These are phyloP conservation scores for Artibeus lituratus DNA, from an alignment of 2,797 vertebrate species.

Conservation along the genomic window DNA sequence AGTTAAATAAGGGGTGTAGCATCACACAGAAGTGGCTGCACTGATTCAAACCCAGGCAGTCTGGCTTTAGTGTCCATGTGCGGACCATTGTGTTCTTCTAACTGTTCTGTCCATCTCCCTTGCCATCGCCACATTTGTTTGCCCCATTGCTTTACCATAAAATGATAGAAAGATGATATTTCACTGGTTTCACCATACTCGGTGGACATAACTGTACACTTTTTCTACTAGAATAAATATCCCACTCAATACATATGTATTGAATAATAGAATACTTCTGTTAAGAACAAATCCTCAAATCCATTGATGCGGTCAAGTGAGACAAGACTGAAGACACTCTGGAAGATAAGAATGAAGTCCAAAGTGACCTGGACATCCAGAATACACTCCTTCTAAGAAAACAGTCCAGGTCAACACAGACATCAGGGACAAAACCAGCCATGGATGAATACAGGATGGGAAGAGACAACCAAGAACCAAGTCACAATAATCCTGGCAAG, in stretches of 20 bases:
- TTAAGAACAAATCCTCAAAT: neutral
- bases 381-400: neutral
- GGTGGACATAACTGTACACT: neutral
- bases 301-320: neutral
- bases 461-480: conserved; percentile 3
- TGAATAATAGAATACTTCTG: neutral
- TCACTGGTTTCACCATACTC: neutral
- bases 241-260: accelerated
- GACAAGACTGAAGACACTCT: neutral
- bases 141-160: neutral
- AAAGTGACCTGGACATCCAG: neutral
- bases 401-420: neutral
- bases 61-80: accelerated
- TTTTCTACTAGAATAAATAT: neutral
- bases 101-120: neutral
- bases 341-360: neutral
- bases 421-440: neutral
- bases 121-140: neutral
- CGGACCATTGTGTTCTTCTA: too few relatives aligned
- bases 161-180: neutral
- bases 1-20: neutral
- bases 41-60: neutral
- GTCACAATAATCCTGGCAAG: neutral
- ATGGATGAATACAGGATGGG: neutral
- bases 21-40: neutral